Conservation (phyloP, 2,797 vertebrate species). For the Orientallactaga sibirica region DNA sequence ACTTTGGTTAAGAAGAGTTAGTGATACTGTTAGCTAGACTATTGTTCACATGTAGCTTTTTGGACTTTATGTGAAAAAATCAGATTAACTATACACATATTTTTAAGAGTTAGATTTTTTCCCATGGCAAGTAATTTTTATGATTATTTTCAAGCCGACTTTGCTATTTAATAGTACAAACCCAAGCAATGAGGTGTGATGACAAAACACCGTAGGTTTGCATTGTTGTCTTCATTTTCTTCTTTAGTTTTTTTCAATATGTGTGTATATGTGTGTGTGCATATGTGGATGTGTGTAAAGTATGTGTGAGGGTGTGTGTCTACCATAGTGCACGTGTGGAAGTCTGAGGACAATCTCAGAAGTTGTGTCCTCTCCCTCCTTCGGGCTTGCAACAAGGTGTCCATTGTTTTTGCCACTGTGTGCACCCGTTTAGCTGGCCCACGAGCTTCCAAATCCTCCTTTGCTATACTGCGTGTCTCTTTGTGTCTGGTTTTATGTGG, state of each 20-base stretch:
- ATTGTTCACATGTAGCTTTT: slow-evolving; percentile 34
- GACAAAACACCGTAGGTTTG: not conserved
- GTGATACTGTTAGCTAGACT: slow-evolving; percentile 31
- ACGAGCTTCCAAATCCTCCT: too few relatives aligned
- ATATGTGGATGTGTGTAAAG: too few relatives aligned
- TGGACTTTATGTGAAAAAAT: slow-evolving; percentile 4
- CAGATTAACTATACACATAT: slow-evolving; percentile 11
- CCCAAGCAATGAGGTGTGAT: slow-evolving; percentile 11
- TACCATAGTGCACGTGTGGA: too few relatives aligned
- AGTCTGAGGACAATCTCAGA: too few relatives aligned
- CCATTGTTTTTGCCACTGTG: too few relatives aligned
- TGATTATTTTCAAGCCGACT: slow-evolving; percentile 10
- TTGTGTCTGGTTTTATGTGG: too few relatives aligned
- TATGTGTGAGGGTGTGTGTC: too few relatives aligned
- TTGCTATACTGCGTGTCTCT: too few relatives aligned
- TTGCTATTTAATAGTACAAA: slow-evolving; percentile 33
- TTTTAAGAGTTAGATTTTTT: slow-evolving; percentile 61
- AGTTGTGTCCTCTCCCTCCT: too few relatives aligned
- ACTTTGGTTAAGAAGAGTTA: not conserved
- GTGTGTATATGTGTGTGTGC: not conserved
- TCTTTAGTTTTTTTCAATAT: slow-evolving; percentile 25
- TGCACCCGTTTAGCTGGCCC: too few relatives aligned
- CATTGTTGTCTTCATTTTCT: slow-evolving; percentile 27
- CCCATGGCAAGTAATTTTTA: slow-evolving; percentile 11
- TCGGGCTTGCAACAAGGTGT: too few relatives aligned